Evolutionary conservation across 2,113 vertebrate species (phyloP), one percentile per base, ranked within the genome.

Genomic region (Apaloderma vittatum): DNA sequence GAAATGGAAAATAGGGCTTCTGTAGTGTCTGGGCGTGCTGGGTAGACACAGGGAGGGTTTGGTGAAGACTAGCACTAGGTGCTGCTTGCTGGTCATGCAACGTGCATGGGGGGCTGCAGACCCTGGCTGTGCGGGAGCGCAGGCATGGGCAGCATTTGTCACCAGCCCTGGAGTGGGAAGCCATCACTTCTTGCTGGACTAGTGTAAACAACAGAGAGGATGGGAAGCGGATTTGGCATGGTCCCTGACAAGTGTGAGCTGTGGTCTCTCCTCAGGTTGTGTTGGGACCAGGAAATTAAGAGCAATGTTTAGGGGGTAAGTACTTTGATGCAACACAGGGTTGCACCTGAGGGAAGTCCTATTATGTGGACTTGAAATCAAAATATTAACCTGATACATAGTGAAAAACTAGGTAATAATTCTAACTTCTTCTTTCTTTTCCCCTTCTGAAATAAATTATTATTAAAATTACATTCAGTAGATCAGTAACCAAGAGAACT

Each of bases 141-240:
- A 68, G 61, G 26, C 32, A 65, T 0, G 0, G 43, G 63, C 8
- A 59, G 30, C 32, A 59, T 32, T 26, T 0, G 1, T 2, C 6
- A 18, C 27, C 3, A 0, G 0, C 36, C 16, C 21, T 27, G 9
- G 21, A 14, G 21, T 30, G 22, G 30, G n/a, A 66, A 73, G n/a
- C 22, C 21, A 11, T 66, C 2, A 0, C 4, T 32, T 52, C 45
- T 92, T 88, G 3, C 27, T 58, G 70, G 27, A 11, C 34, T 72
- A 73, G 36, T 2, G 6, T 23, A 85, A 83, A 37, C 3, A 12
- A 19, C 51, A 83, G 59, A 18, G 27, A 43, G 65, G 30, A 63
- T 3, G 58, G 30, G 37, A 73, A 11, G 11, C 14, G 30, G 48
- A 67, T 92, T 63, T 86, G 32, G 59, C 40, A 43, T 15, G 9